These are phyloP conservation scores for Eulithis testata DNA, from an alignment of 2,888 invertebrate species.

Conservation along the genomic window DNA sequence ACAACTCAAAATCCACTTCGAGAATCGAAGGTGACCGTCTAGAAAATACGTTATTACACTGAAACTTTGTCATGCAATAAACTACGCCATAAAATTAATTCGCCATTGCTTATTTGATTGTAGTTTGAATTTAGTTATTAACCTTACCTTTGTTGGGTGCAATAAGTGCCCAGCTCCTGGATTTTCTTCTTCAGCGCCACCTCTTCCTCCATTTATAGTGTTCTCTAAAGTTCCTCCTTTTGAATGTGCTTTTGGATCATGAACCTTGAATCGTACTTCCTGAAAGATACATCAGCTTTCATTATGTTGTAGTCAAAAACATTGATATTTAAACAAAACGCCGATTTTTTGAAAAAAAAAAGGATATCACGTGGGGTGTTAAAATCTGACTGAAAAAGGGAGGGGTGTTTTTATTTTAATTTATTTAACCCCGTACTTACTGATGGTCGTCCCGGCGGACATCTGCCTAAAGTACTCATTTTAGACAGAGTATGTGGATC, in stretches of 20 bases:
- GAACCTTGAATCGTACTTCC: conserved; percentile 98
- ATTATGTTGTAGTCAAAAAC: neutral
- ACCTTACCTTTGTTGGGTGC: conserved; percentile 91
- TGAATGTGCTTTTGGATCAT: conserved; percentile 96
- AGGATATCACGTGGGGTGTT: too few species aligned
- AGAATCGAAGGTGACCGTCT: neutral
- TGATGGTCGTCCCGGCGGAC: conserved; percentile 81
- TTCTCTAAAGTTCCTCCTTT: conserved; percentile 96
- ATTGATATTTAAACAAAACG: too few species aligned
- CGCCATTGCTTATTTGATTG: neutral
- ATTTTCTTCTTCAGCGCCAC: conserved; percentile 87
- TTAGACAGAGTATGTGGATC: conserved; percentile 89
- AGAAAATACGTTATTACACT: conserved; percentile 2
- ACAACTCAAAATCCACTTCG: neutral
- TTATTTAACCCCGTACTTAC: conserved; percentile 52
- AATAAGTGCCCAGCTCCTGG: conserved; percentile 89
- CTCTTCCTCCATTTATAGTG: conserved; percentile 93
- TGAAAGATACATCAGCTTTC: conserved; percentile 70
- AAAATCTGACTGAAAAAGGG: too few species aligned
- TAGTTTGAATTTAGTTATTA: neutral
- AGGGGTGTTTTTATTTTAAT: too few species aligned
- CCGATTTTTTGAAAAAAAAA: too few species aligned
- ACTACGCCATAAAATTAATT: conserved; percentile 12
- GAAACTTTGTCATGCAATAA: neutral
- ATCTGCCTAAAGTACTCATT: conserved; percentile 90